Conservation (phyloP, 2,113 vertebrate species). For the Dipodomys merriami region DNA sequence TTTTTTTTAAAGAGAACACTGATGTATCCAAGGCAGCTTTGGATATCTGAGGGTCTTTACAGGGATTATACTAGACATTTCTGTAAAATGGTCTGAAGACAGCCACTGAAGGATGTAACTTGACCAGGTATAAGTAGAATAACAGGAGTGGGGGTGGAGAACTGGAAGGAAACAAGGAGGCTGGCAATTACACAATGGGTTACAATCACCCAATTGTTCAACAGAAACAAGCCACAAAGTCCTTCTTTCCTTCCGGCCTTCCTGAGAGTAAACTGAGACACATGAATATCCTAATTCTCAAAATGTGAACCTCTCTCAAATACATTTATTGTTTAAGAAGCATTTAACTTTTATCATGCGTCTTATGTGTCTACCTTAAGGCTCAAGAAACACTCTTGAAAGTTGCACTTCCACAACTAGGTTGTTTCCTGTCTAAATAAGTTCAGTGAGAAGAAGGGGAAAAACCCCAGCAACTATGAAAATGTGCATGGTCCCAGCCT, state of each 20-base stretch:
- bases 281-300: slow-evolving; percentile 1
- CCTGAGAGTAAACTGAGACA: slow-evolving; percentile 39
- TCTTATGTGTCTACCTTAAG: neutral
- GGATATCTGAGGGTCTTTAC: neutral
- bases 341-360: neutral
- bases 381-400: neutral
- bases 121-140: neutral
- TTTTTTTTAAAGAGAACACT: neutral
- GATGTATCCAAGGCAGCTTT: neutral
- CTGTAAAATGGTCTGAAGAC: neutral
- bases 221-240: slow-evolving; percentile 51
- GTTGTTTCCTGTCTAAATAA: slow-evolving; percentile 28
- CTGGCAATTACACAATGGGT: neutral
- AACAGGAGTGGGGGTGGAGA: neutral
- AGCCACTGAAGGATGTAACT: fast-evolving
- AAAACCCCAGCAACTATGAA: neutral
- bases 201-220: slow-evolving; percentile 49
- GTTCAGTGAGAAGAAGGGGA: neutral
- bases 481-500: neutral
- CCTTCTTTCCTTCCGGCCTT: slow-evolving; percentile 38
- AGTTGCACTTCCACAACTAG: neutral
- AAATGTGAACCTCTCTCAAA: slow-evolving; percentile 41
- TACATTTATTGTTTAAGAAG: slow-evolving; percentile 19
- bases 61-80: neutral
- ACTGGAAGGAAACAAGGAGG: neutral